Evolutionary conservation across 2,113 vertebrate species (phyloP).

Genomic region (Alethe castanea): DNA sequence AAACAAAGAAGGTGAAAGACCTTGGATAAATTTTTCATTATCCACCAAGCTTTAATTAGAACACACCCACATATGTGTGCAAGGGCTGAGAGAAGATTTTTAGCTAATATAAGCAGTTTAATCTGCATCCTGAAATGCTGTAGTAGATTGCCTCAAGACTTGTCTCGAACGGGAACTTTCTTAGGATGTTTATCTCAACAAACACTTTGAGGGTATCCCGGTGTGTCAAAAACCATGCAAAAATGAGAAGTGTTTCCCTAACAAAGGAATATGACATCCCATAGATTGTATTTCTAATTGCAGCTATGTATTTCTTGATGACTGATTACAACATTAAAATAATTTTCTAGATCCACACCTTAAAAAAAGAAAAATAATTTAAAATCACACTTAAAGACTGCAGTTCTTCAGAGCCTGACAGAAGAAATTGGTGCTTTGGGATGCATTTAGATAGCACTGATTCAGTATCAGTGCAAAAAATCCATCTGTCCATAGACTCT

Average conservation of each 20-base stretch:
- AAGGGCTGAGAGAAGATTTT: background rate
- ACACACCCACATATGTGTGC: background rate
- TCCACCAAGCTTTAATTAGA: background rate
- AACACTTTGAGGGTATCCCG: background rate
- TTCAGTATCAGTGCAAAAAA: background rate
- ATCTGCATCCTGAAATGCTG: background rate
- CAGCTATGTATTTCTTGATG: background rate
- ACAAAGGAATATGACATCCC: background rate
- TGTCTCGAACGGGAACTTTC: background rate
- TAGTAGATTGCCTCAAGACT: background rate
- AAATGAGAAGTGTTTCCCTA: background rate
- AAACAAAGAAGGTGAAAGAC: background rate
- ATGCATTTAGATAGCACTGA: background rate
- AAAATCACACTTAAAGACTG: background rate
- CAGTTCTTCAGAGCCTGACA: background rate
- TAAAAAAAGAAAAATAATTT: background rate
- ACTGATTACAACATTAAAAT: background rate
- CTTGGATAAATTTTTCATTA: background rate
- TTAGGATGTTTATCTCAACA: background rate
- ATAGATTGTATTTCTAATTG: background rate
- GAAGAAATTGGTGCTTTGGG: background rate
- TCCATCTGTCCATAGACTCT: background rate
- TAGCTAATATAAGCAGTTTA: background rate
- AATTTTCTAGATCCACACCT: background rate
- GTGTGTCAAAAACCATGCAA: background rate